Evolutionary conservation across 2,113 vertebrate genomes (phyloP).

Genomic region (Microtus ochrogaster): DNA sequence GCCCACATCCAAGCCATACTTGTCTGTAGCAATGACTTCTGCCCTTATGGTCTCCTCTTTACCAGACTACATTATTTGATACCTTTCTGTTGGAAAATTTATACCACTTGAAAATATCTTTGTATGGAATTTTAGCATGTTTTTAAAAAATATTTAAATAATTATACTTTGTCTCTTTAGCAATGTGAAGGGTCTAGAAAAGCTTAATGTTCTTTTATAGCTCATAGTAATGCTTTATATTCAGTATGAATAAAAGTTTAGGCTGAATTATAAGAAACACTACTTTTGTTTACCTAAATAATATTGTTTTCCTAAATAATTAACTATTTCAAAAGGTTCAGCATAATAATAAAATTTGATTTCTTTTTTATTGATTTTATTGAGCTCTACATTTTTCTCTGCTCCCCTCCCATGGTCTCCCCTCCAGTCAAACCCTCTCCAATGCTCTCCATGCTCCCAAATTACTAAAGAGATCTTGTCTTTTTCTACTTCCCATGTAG

Average conservation of each 20-base stretch:
- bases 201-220: background rate
- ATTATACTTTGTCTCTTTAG: background rate
- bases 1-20: background rate
- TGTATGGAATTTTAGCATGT: background rate
- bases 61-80: background rate
- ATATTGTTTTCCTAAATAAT: background rate
- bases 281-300: background rate
- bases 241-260: background rate
- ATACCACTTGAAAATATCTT: background rate
- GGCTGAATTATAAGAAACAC: background rate
- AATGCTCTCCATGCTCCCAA: too few species aligned
- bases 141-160: slow-evolving; percentile 16
- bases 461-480: too few species aligned
- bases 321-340: slow-evolving; percentile 22
- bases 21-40: background rate
- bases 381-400: too few species aligned
- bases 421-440: too few species aligned
- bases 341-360: background rate
- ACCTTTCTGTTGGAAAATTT: slow-evolving; percentile 7
- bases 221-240: background rate
- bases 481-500: too few species aligned
- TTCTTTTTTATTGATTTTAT: background rate
- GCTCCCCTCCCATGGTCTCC: too few species aligned
- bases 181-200: background rate
- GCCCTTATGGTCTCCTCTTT: slow-evolving; percentile 6